These are phyloP conservation scores for Crocallis elinguaria DNA, from an alignment of 2,888 invertebrate genomes.

Conservation along the genomic window DNA sequence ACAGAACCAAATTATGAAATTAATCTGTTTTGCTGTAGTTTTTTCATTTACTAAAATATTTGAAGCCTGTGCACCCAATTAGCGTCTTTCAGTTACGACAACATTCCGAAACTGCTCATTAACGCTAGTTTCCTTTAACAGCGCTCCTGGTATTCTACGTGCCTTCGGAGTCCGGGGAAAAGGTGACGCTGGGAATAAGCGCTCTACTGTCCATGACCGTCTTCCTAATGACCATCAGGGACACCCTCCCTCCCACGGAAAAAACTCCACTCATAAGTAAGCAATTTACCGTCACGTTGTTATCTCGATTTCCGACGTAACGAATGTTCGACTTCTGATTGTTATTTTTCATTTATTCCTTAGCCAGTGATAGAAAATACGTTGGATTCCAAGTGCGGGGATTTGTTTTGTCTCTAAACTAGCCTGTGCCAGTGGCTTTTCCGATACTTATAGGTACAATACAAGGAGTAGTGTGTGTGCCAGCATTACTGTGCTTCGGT, in stretches of 20 bases:
- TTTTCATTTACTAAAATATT: too few relatives aligned
- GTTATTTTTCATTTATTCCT: constrained; percentile 26
- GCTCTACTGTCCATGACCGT: constrained; percentile 95
- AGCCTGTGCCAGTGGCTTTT: not conserved
- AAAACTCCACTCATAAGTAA: constrained; percentile 94
- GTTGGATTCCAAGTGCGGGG: not conserved
- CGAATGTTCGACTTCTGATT: constrained; percentile 24
- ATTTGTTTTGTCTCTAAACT: constrained; percentile 3
- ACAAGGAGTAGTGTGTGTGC: not conserved
- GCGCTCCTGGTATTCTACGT: constrained; percentile 94
- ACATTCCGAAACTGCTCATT: not conserved
- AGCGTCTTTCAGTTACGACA: not conserved
- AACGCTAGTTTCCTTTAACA: constrained; percentile 52
- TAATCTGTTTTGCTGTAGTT: too few relatives aligned
- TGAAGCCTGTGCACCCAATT: not conserved
- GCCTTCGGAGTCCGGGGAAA: constrained; percentile 94
- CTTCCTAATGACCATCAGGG: constrained; percentile 94
- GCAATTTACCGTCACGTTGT: constrained; percentile 51
- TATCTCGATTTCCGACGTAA: constrained; percentile 32
- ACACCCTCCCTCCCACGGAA: constrained; percentile 93
- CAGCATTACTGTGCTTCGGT: too few relatives aligned
- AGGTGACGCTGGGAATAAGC: constrained; percentile 94
- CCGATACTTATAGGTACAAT: not conserved
- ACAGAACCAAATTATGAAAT: too few relatives aligned
- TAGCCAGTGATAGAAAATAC: not conserved